These are phyloP conservation scores for Microctonus aethiopoides DNA, from an alignment of 2,888 invertebrate genomes.

Conservation along the genomic window DNA sequence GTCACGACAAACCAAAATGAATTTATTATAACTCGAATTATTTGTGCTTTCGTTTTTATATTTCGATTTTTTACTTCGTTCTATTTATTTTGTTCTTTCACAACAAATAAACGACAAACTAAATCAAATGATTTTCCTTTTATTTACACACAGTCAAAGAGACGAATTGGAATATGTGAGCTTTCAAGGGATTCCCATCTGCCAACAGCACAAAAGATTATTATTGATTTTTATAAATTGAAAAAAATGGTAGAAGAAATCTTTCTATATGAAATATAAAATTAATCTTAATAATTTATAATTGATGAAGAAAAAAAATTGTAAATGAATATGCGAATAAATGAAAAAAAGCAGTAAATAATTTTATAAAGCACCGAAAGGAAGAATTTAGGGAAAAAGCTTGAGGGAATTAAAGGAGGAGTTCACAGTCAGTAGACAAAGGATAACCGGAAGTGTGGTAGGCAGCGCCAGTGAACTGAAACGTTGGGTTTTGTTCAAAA, in stretches of 20 bases:
- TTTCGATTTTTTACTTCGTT: background rate
- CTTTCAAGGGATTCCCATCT: background rate
- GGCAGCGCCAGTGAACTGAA: background rate
- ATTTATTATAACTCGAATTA: background rate
- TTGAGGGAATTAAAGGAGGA: background rate
- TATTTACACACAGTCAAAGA: background rate
- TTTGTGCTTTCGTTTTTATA: background rate
- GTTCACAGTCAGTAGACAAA: background rate
- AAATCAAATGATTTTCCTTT: background rate
- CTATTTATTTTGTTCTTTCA: background rate
- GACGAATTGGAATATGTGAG: background rate
- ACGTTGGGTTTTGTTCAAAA: background rate
- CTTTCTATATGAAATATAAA: conserved; percentile 26
- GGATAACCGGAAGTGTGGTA: background rate
- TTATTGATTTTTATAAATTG: conserved; percentile 12
- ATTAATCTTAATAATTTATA: conserved; percentile 37
- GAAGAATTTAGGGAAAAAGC: background rate
- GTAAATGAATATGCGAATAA: too few relatives aligned
- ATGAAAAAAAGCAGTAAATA: too few relatives aligned
- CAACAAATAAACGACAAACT: background rate
- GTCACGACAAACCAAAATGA: conserved; percentile 13
- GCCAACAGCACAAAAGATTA: background rate
- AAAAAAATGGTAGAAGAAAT: conserved; percentile 18
- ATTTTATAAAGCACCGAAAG: background rate
- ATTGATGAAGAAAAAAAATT: too few relatives aligned